Conservation (phyloP, 1,140 invertebrate species). For the Zaprionus tsacasi region DNA sequence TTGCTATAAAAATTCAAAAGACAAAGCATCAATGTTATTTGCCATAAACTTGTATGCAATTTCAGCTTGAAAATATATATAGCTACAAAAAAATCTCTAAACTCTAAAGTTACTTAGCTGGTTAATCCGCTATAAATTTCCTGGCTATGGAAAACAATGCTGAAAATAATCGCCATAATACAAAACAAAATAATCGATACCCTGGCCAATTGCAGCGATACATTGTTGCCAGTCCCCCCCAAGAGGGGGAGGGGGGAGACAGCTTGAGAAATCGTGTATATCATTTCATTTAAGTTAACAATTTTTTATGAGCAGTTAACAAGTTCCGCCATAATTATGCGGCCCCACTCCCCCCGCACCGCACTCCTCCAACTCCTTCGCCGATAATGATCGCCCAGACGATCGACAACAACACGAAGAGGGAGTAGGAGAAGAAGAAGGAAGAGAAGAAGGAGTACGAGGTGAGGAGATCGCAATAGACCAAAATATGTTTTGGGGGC, state of each 20-base stretch:
- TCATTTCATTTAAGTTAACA: slow-evolving; percentile 44
- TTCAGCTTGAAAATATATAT: too few species aligned
- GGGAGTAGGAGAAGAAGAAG: not conserved
- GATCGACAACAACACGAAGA: not conserved
- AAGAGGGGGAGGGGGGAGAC: too few species aligned
- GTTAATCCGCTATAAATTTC: too few species aligned
- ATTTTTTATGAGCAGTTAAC: slow-evolving; percentile 60
- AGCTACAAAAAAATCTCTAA: too few species aligned
- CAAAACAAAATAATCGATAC: slow-evolving; percentile 1
- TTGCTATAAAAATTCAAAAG: not conserved
- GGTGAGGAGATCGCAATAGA: too few species aligned
- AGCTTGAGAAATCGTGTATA: slow-evolving; percentile 24
- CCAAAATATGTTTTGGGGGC: slow-evolving; percentile 12
- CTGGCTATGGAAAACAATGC: not conserved
- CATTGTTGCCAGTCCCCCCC: too few species aligned
- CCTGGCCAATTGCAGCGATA: not conserved
- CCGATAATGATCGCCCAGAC: slow-evolving; percentile 22
- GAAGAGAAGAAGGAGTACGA: not conserved
- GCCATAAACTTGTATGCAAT: too few species aligned
- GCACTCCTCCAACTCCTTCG: not conserved
- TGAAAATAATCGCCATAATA: not conserved
- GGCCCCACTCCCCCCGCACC: not conserved
- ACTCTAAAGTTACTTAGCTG: too few species aligned
- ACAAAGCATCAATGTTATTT: too few species aligned
- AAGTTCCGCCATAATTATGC: slow-evolving; percentile 55